phyloP scores from a whole-genome alignment of 2,113 vertebrate species.

The Bos taurus region DNA sequence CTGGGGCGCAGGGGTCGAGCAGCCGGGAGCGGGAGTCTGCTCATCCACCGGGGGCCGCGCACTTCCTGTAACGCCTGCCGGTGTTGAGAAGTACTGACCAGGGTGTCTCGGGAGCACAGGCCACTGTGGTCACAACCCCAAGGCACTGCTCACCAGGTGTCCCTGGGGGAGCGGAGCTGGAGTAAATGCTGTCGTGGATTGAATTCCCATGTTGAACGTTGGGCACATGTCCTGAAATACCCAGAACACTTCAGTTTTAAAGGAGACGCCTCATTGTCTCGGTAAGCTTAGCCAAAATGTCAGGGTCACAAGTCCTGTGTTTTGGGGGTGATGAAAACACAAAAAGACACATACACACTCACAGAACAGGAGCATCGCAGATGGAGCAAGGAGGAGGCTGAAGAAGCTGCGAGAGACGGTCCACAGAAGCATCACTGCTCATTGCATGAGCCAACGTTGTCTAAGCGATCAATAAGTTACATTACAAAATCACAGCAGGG shows the following conservation, averaged over 20 bases:
- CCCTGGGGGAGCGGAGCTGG: not conserved
- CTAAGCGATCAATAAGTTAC: not conserved
- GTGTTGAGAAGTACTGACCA: not conserved
- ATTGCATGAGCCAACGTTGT: not conserved
- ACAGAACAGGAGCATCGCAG: rapidly evolving
- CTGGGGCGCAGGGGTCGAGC: not conserved
- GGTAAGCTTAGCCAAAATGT: not conserved
- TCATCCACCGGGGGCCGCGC: rapidly evolving
- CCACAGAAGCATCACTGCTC: not conserved
- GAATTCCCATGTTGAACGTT: not conserved
- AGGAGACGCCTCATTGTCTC: not conserved
- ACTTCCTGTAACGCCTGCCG: not conserved
- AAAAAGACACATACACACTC: not conserved
- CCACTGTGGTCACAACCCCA: not conserved
- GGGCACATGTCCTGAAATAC: not conserved
- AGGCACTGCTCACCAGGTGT: not conserved
- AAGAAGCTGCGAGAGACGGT: not conserved
- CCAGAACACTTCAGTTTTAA: not conserved
- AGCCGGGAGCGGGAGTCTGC: not conserved
- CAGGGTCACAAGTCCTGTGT: not conserved
- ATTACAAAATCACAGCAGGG: not conserved
- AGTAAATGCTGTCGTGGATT: not conserved
- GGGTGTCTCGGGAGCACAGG: not conserved
- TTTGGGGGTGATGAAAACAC: not conserved
- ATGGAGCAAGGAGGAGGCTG: too few relatives aligned